Base-by-base conservation (phyloP, 2,113 vertebrate genomes). In the Gnathonemus longibarbis region DNA sequence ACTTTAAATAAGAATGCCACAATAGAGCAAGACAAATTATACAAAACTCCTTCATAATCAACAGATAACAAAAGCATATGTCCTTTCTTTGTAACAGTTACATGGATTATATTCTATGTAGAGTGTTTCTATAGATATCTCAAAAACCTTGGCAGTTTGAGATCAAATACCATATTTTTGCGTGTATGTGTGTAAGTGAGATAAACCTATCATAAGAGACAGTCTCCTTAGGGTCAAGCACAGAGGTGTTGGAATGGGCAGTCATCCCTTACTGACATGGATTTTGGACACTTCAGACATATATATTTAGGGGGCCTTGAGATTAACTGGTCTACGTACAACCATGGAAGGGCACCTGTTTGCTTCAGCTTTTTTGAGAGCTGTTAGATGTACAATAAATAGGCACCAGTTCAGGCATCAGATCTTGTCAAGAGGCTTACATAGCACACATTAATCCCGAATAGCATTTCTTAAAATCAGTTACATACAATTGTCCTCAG, bases 291-390 rank as follows among this genome's bases (percentile, higher is more conserved):
- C 91, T 90, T 50, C 93, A 89, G 88, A 91, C 89, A 66, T 95
- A 93, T 95, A 94, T 95, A 96, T 96, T 94, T 95, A 94, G 94
- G 35, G 88, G 90, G 93, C 90, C 89, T 92, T 93, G 90, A 94
- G 94, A 94, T 96, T 95, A 95, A 11, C 92, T 93, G 42, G 91
- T 93, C 93, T 91, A 90, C 91, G 90, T 91, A 89, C 58, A 90
- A 70, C 91, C 92, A 91, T 90, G 90, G 90, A 93, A 93, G 92
- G 92, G 62, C 95, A 95, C 91, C 95, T 96, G 95, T 93, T 94
- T 92, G 89, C 91, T 93, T 93, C 93, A 92, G 94, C 93, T 93
- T 92, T 58, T 90, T 91, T 90, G 58, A 90, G 84, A 90, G 88
- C 39, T 89, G 52, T 90, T 70, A 89, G 39, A 42, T 35, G 39